Conservation (phyloP, 2,888 invertebrate genomes). For the Ormyrus pomaceus region DNA sequence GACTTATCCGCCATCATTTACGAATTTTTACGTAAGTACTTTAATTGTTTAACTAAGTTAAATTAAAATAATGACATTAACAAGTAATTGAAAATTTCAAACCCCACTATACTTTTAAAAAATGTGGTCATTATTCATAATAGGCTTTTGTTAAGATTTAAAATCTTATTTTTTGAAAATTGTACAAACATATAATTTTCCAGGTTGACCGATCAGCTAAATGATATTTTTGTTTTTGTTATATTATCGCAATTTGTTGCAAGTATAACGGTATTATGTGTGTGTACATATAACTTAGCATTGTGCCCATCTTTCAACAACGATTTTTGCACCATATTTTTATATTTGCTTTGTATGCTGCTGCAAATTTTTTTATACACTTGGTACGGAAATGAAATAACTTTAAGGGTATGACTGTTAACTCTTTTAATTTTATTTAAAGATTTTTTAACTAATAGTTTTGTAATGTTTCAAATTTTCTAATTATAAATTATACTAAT, state of each 20-base stretch:
- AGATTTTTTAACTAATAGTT: slow-evolving; percentile 1
- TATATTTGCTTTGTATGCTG: slow-evolving; percentile 58
- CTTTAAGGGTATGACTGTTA: slow-evolving; percentile 57
- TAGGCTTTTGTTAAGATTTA: no score
- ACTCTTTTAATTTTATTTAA: slow-evolving; percentile 5
- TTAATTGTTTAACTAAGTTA: background rate
- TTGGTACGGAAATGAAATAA: slow-evolving; percentile 66
- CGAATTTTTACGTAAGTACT: slow-evolving; percentile 41
- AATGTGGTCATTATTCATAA: no score
- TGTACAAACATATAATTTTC: background rate
- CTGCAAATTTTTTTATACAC: slow-evolving; percentile 66
- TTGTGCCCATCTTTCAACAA: slow-evolving; percentile 46
- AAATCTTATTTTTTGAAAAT: no score
- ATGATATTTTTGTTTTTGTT: slow-evolving; percentile 44
- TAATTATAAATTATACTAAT: no score
- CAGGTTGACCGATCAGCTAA: slow-evolving; percentile 53
- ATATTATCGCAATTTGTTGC: slow-evolving; percentile 60
- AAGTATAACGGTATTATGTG: slow-evolving; percentile 59
- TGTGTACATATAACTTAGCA: slow-evolving; percentile 59
- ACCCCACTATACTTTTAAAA: no score
- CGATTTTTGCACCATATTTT: slow-evolving; percentile 55
- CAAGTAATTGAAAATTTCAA: background rate
- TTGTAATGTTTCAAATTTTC: no score
- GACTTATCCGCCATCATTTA: slow-evolving; percentile 35
- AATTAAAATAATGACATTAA: background rate